These are phyloP conservation scores for Nyctibius bracteatus DNA, from an alignment of 2,113 vertebrate genomes.

Conservation along the genomic window DNA sequence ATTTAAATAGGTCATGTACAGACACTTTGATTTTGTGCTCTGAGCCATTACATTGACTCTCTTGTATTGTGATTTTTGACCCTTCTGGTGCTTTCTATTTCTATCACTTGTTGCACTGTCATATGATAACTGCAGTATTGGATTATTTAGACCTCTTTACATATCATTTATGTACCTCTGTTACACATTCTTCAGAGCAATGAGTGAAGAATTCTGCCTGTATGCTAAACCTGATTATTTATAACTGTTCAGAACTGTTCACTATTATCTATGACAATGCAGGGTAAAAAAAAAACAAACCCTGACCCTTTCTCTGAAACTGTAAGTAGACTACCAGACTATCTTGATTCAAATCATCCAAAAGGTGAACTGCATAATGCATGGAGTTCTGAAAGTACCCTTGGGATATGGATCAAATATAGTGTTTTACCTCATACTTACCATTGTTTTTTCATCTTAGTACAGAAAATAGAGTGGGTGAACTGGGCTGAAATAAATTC, in stretches of 20 bases:
- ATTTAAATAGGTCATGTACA: neutral
- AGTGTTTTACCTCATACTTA: conserved; percentile 19
- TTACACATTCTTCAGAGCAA: neutral
- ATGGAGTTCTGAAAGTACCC: neutral
- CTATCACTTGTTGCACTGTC: neutral
- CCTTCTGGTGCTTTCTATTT: neutral
- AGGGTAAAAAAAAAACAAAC: neutral
- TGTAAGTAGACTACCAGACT: neutral
- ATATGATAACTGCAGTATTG: neutral
- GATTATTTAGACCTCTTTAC: neutral
- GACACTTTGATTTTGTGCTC: neutral
- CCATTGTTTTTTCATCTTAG: neutral
- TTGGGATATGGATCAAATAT: neutral
- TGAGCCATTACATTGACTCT: neutral
- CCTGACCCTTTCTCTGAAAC: neutral
- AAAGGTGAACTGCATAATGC: neutral
- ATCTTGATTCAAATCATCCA: neutral
- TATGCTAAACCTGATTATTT: neutral
- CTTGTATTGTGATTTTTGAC: neutral
- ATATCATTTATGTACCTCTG: neutral
- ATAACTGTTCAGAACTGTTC: neutral
- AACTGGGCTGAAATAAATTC: neutral
- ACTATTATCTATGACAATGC: neutral
- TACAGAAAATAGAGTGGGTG: neutral
- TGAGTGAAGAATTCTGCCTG: neutral